phyloP scores from a whole-genome alignment of 2,888 invertebrate genomes.

The Alentia gelatinosa region DNA sequence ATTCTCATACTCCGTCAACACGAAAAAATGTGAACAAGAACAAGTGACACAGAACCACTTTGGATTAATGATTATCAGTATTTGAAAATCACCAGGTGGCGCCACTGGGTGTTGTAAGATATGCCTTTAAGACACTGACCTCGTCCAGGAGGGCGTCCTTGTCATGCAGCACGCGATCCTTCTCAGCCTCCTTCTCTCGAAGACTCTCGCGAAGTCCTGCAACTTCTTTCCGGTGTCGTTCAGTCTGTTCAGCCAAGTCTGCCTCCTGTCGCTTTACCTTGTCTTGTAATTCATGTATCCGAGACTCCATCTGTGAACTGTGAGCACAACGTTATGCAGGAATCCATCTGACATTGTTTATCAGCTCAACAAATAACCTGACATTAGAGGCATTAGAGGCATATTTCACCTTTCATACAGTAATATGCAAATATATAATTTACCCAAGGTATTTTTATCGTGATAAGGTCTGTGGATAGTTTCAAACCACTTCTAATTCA shows the following conservation, averaged over 20 bases:
- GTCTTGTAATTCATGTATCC: slow-evolving; percentile 10
- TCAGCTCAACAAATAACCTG: too few species aligned
- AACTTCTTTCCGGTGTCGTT: slow-evolving; percentile 20
- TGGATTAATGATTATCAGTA: too few species aligned
- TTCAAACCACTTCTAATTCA: too few species aligned
- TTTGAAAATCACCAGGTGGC: too few species aligned
- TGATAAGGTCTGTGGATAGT: too few species aligned
- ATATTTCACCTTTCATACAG: too few species aligned
- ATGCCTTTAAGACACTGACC: slow-evolving; percentile 65
- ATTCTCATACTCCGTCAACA: neutral
- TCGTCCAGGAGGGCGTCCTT: slow-evolving; percentile 77
- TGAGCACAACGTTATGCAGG: neutral
- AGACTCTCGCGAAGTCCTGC: slow-evolving; percentile 30
- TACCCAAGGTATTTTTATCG: too few species aligned
- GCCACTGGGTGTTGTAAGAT: too few species aligned
- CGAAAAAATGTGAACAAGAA: neutral
- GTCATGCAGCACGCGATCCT: slow-evolving; percentile 68
- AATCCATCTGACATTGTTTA: neutral
- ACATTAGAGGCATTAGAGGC: too few species aligned
- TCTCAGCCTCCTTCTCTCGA: slow-evolving; percentile 48
- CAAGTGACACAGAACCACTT: neutral
- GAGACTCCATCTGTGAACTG: slow-evolving; percentile 54
- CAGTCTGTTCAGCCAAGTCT: neutral
- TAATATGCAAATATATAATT: too few species aligned
- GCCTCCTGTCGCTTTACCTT: slow-evolving; percentile 12